phyloP scores from a whole-genome alignment of 1,140 invertebrate genomes.

The Philopotamus ludificatus region DNA sequence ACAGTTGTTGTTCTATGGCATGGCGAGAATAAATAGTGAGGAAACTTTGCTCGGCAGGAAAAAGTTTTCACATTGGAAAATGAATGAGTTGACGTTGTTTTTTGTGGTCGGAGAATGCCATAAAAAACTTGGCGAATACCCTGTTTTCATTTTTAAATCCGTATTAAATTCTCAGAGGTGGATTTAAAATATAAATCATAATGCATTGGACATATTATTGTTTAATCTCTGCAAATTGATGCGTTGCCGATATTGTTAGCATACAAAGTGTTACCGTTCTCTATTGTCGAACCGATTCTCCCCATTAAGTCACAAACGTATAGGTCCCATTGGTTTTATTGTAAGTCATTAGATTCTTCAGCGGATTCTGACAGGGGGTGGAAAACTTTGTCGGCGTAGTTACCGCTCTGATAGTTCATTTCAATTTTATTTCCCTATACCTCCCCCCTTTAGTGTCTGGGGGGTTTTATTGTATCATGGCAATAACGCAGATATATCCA shows the following conservation, averaged over 20 bases:
- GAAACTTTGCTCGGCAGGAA: not conserved
- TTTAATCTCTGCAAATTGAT: not conserved
- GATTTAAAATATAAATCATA: too few relatives aligned
- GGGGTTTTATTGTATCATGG: not conserved
- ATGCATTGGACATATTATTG: too few relatives aligned
- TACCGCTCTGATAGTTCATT: not conserved
- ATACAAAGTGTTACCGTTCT: not conserved
- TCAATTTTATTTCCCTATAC: not conserved
- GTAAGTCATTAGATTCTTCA: constrained; percentile 20
- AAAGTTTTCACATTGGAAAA: constrained; percentile 21
- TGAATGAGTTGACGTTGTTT: constrained; percentile 21
- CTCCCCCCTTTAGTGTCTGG: not conserved
- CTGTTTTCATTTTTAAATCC: not conserved
- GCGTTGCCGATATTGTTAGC: not conserved
- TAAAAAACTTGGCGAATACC: constrained; percentile 5
- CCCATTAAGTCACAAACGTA: not conserved
- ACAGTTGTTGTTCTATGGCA: too few relatives aligned
- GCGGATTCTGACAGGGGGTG: constrained; percentile 6
- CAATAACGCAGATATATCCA: not conserved
- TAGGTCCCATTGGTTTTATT: constrained; percentile 25
- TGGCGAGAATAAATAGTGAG: not conserved
- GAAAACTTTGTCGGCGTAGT: not conserved
- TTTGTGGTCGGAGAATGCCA: constrained; percentile 8
- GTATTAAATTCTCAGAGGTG: too few relatives aligned
- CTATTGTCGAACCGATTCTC: not conserved